phyloP scores from a whole-genome alignment of 2,888 invertebrate genomes.

The Drosophila infuscata region DNA sequence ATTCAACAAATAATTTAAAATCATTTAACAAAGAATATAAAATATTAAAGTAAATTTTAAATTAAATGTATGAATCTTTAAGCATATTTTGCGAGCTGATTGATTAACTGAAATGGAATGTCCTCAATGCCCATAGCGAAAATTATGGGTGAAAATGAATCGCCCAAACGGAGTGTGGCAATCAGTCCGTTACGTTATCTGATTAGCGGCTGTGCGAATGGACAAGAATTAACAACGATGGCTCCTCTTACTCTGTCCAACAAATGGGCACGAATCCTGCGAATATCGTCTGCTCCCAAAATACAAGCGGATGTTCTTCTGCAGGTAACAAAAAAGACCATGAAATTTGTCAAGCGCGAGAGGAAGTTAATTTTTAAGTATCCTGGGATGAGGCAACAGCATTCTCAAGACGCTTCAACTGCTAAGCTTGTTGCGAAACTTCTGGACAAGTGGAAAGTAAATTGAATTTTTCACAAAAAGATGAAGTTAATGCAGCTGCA shows the following conservation, averaged over 20 bases:
- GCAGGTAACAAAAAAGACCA: constrained; percentile 75
- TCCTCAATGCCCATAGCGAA: constrained; percentile 5
- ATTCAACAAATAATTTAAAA: not conserved
- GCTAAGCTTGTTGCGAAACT: not conserved
- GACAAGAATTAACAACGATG: constrained; percentile 74
- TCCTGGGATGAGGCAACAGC: not conserved
- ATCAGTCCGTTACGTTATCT: constrained; percentile 79
- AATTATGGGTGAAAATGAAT: constrained; percentile 61
- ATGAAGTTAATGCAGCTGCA: constrained; percentile 9
- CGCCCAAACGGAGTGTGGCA: constrained; percentile 76
- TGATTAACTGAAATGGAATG: constrained; percentile 13
- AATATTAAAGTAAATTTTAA: not conserved
- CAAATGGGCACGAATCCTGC: constrained; percentile 83
- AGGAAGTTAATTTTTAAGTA: constrained; percentile 12
- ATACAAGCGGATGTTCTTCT: constrained; percentile 82
- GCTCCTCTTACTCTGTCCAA: constrained; percentile 82
- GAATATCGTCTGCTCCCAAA: constrained; percentile 82
- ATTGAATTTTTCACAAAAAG: constrained; percentile 4
- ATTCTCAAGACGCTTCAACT: not conserved
- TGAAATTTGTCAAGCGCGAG: constrained; percentile 19
- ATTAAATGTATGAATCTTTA: not conserved
- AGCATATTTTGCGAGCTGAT: not conserved
- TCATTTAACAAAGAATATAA: not conserved
- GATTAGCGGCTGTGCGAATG: constrained; percentile 81
- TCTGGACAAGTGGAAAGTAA: constrained; percentile 14